phyloP scores from a whole-genome alignment of 1,140 invertebrate genomes.

The Brachionus koreanus region DNA sequence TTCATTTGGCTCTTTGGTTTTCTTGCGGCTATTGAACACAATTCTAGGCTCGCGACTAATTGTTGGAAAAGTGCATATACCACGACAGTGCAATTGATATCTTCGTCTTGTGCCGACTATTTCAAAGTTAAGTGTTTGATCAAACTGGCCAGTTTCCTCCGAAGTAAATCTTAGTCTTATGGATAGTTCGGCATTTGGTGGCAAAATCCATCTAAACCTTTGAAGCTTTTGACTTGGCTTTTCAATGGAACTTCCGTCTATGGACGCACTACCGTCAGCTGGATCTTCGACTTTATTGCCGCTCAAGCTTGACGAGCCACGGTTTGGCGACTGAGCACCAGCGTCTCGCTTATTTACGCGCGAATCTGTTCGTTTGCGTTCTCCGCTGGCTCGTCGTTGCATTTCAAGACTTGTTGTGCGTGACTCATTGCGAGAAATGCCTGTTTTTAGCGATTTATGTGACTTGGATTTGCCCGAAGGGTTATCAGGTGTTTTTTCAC shows the following conservation, averaged over 20 bases:
- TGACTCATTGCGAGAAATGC: neutral
- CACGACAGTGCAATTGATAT: slow-evolving; percentile 58
- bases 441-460: neutral
- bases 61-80: slow-evolving; percentile 58
- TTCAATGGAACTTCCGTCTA: slow-evolving; percentile 11
- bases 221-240: slow-evolving; percentile 49
- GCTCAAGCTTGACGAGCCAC: slow-evolving; percentile 5
- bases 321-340: slow-evolving; percentile 45
- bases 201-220: slow-evolving; percentile 56
- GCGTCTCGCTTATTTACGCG: slow-evolving; percentile 43
- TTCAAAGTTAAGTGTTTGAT: slow-evolving; percentile 59
- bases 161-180: slow-evolving; percentile 55
- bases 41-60: slow-evolving; percentile 59
- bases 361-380: slow-evolving; percentile 51
- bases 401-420: neutral
- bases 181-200: slow-evolving; percentile 51
- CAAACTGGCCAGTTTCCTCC: slow-evolving; percentile 58
- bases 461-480: neutral
- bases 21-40: slow-evolving; percentile 45
- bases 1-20: slow-evolving; percentile 54
- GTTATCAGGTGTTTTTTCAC: slow-evolving; percentile 38
- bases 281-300: slow-evolving; percentile 18
- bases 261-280: neutral
- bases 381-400: slow-evolving; percentile 51
- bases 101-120: slow-evolving; percentile 55